Percentiles rank a stretch among this genome's conserved stretches.
These are phyloP conservation scores for Drosophila grimshawi DNA, from an alignment of 1,140 invertebrate species.

Conservation along the genomic window DNA sequence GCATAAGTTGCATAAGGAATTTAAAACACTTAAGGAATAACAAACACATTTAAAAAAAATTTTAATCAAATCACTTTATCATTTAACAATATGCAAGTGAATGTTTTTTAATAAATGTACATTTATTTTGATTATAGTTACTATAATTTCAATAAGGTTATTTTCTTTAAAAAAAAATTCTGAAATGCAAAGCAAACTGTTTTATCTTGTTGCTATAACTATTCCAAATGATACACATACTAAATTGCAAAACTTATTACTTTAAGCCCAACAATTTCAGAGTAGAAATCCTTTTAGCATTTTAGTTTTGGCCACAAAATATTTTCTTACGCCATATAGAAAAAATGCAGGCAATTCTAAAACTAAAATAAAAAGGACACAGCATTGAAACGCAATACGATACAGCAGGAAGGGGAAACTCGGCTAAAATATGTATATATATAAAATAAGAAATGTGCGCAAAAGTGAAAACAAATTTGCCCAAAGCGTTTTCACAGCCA, in stretches of 20 bases:
- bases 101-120: too few species aligned
- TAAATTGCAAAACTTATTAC: background rate
- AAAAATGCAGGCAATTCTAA: slow-evolving; percentile 39
- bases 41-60: too few species aligned
- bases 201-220: too few species aligned
- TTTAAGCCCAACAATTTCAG: background rate
- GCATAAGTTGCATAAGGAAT: too few species aligned
- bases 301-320: slow-evolving; percentile 36
- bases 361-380: slow-evolving; percentile 38
- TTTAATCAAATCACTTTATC: too few species aligned
- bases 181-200: too few species aligned
- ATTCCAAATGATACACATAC: background rate
- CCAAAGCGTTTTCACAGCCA: slow-evolving; percentile 81
- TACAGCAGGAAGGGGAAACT: slow-evolving; percentile 56
- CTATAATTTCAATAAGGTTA: too few species aligned
- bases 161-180: too few species aligned
- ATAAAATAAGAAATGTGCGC: slow-evolving; percentile 25
- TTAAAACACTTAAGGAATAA: too few species aligned
- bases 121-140: too few species aligned
- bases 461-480: slow-evolving; percentile 69
- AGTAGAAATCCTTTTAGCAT: slow-evolving; percentile 15
- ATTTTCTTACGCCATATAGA: slow-evolving; percentile 46
- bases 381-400: slow-evolving; percentile 51
- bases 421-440: slow-evolving; percentile 19
- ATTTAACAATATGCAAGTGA: too few species aligned